Evolutionary conservation across 2,888 invertebrate genomes (phyloP), one percentile per base, ranked within the genome.

Genomic region (Epinotia ramella): DNA sequence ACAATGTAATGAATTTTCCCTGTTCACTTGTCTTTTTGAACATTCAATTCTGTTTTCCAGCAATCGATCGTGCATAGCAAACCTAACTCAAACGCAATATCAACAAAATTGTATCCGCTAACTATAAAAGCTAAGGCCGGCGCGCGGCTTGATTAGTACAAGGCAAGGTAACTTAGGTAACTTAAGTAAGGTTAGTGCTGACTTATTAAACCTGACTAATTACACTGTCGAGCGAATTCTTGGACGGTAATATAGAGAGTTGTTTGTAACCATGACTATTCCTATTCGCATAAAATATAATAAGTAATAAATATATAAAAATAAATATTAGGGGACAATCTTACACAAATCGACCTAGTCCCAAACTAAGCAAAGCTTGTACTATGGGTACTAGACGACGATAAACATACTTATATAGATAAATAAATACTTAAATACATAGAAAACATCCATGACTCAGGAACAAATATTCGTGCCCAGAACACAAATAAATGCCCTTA

Each of bases 21-120:
- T 13, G 12, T 46, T 13, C 46, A 46, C 3, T 13, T 46, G 46
- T 46, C 12, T 46, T 13, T 13, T 13, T 13, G 9, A 13, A 44
- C 46, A 46, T 46, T 46, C 46, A 49, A 4, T 49, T 49, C 1
- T 12, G 9, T 20, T 62, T 70, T 33, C 40, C 18, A 60, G 11
- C 16, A 79, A 74, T 77, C 69, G 71, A 56, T 5, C 2, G 13
- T 79, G 84, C 77, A 81, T 79, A 80, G 40, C 11, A 6, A 40
- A 79, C 79, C 79, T 86, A 82, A 80, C 44, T 59, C 70, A 63
- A 80, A 81, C 81, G 82, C 84, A 83, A 85, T 84, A 86, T 83
- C 82, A 85, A 79, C 24, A 44, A 44, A 67, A 65, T 18, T 28
- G 11, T 46, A 64, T 46, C 64, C 46, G 13, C 46, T 20, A 24